Conservation (phyloP, 2,888 invertebrate genomes). For the Pocota personata region DNA sequence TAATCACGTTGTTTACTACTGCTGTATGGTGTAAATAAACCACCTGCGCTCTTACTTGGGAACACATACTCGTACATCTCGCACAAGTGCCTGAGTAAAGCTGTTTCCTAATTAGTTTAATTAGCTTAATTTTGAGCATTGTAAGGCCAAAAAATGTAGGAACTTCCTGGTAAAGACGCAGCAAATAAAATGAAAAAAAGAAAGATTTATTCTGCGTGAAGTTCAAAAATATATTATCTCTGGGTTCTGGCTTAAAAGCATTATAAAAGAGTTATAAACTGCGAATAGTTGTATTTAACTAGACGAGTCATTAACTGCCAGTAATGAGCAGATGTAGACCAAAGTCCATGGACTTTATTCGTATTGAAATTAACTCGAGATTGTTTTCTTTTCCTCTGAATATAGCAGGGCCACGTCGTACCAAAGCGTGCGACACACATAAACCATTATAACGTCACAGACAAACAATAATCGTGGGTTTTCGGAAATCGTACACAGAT, state of each 20-base stretch:
- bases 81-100: neutral
- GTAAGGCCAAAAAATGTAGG: neutral
- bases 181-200: neutral
- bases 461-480: too few species aligned
- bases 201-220: neutral
- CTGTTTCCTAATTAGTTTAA: constrained; percentile 1
- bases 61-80: neutral
- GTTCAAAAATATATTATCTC: neutral
- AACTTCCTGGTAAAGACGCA: neutral
- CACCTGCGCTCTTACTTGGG: constrained; percentile 11
- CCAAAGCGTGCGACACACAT: too few species aligned
- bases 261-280: too few species aligned
- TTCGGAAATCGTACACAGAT: too few species aligned
- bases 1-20: constrained; percentile 27
- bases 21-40: neutral
- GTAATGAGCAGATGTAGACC: neutral
- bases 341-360: neutral
- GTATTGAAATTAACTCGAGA: too few species aligned
- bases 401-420: too few species aligned
- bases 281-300: neutral
- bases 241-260: neutral
- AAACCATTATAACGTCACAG: too few species aligned
- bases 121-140: neutral
- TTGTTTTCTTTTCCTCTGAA: too few species aligned
- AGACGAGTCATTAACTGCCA: neutral